Evolutionary conservation across 2,797 vertebrate species (phyloP), one percentile per base, ranked within the genome.

Genomic region (Macrochelys suwanniensis): DNA sequence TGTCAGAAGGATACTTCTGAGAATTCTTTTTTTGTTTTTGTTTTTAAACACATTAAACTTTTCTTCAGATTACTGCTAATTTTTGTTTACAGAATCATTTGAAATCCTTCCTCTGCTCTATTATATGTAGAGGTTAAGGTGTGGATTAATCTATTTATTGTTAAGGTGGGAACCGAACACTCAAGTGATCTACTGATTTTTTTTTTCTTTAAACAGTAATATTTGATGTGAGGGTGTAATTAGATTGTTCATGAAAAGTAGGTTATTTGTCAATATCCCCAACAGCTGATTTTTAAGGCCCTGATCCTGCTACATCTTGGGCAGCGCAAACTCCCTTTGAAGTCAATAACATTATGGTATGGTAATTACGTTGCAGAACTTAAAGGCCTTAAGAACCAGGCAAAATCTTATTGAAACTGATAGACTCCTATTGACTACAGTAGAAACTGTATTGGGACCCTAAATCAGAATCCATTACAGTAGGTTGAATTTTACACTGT

Each of bases 1-100:
- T 80, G 65, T 50, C 49, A 25, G 85, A 82, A 85, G 89, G 82
- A 91, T 88, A 77, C 77, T 97, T 95, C 84, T 91, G 53, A 94
- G n/a, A 16, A 59, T 57, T 1, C 1, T 0, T 51, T 51, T 89
- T 74, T 61, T 12, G 49, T 89, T 74, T 94, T 88, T 76, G 25
- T 88, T 96, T 87, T 96, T 82, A 78, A 37, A 71, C 68, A 33
- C 19, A 45, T 84, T 80, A 81, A 92, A 80, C 71, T 82, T 5
- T 90, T 93, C 83, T 71, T 71, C 37, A 42, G 23, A 33, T 21
- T 59, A 71, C 42, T 93, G 90, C 54, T 87, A 92, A 85, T 94
- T 61, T 74, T 51, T 77, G 59, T 57, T 84, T 92, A 42, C 53
- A 68, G 89, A 90, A 77, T 92, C 89, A 93, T 95, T 95, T 93